Evolutionary conservation across 2,888 invertebrate genomes (phyloP), one percentile per base, ranked within the genome.

Genomic region (Crematogaster levior): DNA sequence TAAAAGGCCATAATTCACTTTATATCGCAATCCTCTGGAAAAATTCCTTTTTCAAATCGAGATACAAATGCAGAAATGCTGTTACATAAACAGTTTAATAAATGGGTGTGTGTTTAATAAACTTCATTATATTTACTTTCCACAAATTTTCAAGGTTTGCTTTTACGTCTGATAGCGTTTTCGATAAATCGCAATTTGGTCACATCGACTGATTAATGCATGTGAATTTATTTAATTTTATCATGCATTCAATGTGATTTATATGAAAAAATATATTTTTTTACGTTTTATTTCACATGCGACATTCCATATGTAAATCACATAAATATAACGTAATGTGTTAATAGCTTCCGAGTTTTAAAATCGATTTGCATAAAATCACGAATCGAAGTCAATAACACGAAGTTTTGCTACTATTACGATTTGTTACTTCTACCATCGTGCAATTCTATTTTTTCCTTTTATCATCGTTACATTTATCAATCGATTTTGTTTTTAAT

Each of bases 1-100:
- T 90, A 86, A 70, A 90, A 84, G 65, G 65, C 84, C 91, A 90
- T 91, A 24, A 37, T 84, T 84, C 34, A n/a, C 60, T 61, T 43
- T 43, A 34, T 40, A 53, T 12, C 6, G 27, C 5, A 48, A 61
- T 74, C 10, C 43, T 61, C 12, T 24, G n/a, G 4, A 51, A 37
- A 75, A 63, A 75, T 51, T n/a, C 5, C 37, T 63, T 30, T 24
- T 37, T 10, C 4, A 37, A 34, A 46, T 66, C 15, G 0, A 34
- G 51, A 18, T 43, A 1, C 2, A 27, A 65, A 46, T 43, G 9
- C 40, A 58, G 18, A 27, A 56, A 68, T 51, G 43, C 15, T 24
- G 24, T 24, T 18, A 18, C 21, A 6, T 56, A 58, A 4, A 27
- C 3, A 37, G 15, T 48, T 30, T 34, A 18, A 72, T 30, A 18